Base-by-base conservation (phyloP, 1,140 invertebrate species). In the Galendromus occidentalis region DNA sequence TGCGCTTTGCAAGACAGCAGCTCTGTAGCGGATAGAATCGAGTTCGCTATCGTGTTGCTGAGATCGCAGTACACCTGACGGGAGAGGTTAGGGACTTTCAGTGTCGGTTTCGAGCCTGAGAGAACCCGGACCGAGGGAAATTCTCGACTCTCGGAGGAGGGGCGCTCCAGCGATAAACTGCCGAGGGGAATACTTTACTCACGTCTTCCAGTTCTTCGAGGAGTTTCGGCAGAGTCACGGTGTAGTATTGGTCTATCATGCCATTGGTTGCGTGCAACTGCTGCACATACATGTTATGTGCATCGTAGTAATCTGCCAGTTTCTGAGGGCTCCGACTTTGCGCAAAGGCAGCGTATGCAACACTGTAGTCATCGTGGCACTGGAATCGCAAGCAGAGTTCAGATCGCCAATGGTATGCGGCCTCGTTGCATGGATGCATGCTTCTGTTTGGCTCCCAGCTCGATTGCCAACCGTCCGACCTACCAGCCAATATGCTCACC, bases 201-300 rank as follows among this genome's bases (percentile, higher is more conserved):
- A 59, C 51, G 72, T 88, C 86, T 76, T 91, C 88, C 69, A 91
- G 75, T 79, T 91, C 87, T 86, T 87, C 83, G 70, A 90, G 75
- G 67, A 89, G 80, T 67, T 83, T 82, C 7, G 87, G 87, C 69
- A 89, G 75, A 6, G 85, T 86, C 65, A 85, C 81, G 67, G 80
- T 80, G 71, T 86, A 81, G 72, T 85, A 86, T 67, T 82, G 78
- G 51, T 84, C 82, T 28, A 82, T 76, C 72, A 93, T 90, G 17
- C 87, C 87, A 74, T 96, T 96, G 64, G 90, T 90, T 41, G 89
- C 87, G 69, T 88, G 84, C 68, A 96, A 76, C 73, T 94, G 90
- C 68, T 91, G 86, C 18, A 94, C 85, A 77, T 95, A 95, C 47
- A 84, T 84, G 76, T 95, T 96, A 79, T 96, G 91, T 14, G 86